A percentile compares a stretch with the other conserved stretches of the same genome.
Evolutionary conservation across 1,140 invertebrate species (phyloP).

Genomic region (Anthonomus grandis): DNA sequence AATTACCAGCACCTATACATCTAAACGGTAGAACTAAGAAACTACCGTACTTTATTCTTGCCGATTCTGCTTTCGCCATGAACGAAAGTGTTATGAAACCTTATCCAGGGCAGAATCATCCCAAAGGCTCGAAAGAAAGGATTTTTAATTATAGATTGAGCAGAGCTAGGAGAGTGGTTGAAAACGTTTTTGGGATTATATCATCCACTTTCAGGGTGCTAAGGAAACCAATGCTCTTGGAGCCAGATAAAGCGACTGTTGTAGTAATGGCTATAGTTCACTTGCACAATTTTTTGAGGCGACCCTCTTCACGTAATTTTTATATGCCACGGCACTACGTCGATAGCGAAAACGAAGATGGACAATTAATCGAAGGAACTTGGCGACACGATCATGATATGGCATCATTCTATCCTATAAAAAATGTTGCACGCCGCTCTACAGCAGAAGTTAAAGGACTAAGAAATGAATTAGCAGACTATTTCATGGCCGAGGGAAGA

Average conservation of each 20-base stretch:
- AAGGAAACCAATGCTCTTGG: constrained; percentile 40
- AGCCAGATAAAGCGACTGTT: constrained; percentile 36
- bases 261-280: constrained; percentile 32
- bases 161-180: constrained; percentile 45
- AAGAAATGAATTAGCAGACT: too few species aligned
- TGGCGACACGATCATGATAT: background rate
- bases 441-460: too few species aligned
- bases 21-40: constrained; percentile 1
- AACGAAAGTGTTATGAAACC: constrained; percentile 49
- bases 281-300: constrained; percentile 43
- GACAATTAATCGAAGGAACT: constrained; percentile 11
- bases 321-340: too few species aligned
- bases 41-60: constrained; percentile 43
- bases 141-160: constrained; percentile 47
- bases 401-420: too few species aligned
- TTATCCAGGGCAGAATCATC: constrained; percentile 41
- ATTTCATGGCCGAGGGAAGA: too few species aligned
- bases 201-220: constrained; percentile 47
- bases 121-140: constrained; percentile 33
- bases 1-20: background rate
- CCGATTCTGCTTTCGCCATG: constrained; percentile 53
- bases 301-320: constrained; percentile 1
- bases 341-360: background rate
- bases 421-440: too few species aligned
- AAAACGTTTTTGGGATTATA: constrained; percentile 53